A percentile compares a stretch with the other conserved stretches of the same genome.
Evolutionary conservation across 2,113 vertebrate species (phyloP).

Genomic region (Pandion haliaetus): DNA sequence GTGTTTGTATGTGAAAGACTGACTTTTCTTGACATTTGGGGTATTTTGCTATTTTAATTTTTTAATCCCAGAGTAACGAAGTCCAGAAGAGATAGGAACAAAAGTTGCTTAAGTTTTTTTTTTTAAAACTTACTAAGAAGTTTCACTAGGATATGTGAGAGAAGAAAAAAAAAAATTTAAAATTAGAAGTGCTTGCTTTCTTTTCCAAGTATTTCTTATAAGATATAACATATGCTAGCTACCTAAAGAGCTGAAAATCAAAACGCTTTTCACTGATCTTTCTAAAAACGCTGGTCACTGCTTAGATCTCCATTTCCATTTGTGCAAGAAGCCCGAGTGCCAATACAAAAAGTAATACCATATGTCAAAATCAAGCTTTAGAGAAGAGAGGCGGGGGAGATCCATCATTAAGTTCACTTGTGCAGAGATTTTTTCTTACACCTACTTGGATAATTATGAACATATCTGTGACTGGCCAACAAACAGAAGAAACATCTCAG

Average conservation of each 20-base stretch:
- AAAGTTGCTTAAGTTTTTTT: not conserved
- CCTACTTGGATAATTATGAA: not conserved
- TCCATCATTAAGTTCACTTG: not conserved
- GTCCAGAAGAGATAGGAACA: not conserved
- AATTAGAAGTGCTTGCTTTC: not conserved
- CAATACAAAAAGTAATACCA: slow-evolving; percentile 5
- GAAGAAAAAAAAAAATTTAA: not conserved
- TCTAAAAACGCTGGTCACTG: slow-evolving; percentile 1
- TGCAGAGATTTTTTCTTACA: not conserved
- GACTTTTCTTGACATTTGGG: not conserved
- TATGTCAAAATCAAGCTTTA: slow-evolving; percentile 26
- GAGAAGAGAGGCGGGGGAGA: not conserved
- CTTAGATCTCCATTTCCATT: not conserved
- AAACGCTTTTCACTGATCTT: not conserved
- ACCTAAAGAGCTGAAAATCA: not conserved
- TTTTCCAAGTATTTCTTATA: not conserved
- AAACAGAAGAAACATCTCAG: not conserved
- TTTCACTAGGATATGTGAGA: not conserved
- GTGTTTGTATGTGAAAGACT: not conserved
- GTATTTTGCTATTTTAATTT: not conserved
- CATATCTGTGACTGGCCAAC: not conserved
- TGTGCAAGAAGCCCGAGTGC: not conserved
- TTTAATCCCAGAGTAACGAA: not conserved
- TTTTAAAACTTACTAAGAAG: not conserved
- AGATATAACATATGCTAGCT: slow-evolving; percentile 12